Percentiles rank a stretch among this genome's conserved stretches.
Evolutionary conservation across 2,113 vertebrate species (phyloP).

Genomic region (Proteles cristata): DNA sequence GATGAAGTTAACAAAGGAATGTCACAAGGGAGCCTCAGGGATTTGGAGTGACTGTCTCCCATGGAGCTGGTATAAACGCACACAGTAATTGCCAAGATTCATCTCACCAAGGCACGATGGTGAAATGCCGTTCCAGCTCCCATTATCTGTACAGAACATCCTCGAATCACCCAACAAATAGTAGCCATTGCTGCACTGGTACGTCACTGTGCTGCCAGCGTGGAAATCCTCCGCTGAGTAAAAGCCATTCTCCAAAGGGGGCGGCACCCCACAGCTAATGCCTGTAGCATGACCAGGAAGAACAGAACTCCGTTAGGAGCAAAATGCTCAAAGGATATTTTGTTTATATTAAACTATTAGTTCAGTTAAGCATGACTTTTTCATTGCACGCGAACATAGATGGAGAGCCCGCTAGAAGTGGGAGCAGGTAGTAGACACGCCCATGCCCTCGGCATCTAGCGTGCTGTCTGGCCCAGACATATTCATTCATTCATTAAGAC

Average conservation of each 20-base stretch:
- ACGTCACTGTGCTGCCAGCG: slow-evolving; percentile 92
- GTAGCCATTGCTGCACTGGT: slow-evolving; percentile 95
- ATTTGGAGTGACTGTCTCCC: background rate
- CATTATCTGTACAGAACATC: slow-evolving; percentile 93
- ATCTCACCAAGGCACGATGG: slow-evolving; percentile 95
- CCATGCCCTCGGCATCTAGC: background rate
- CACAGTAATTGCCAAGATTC: background rate
- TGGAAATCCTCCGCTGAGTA: slow-evolving; percentile 92
- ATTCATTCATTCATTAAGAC: background rate
- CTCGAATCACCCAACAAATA: slow-evolving; percentile 95
- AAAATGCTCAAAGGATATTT: background rate
- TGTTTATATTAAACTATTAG: background rate
- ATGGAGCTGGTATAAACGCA: background rate
- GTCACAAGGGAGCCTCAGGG: background rate
- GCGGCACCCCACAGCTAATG: slow-evolving; percentile 94
- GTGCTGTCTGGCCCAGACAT: background rate
- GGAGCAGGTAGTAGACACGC: background rate
- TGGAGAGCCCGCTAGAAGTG: background rate
- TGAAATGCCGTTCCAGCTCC: slow-evolving; percentile 93
- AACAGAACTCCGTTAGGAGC: background rate
- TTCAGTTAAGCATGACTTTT: background rate
- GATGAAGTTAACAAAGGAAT: background rate
- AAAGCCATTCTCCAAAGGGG: slow-evolving; percentile 92
- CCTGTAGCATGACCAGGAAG: slow-evolving; percentile 79
- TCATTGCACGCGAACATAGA: background rate